Percentiles rank a stretch among this genome's conserved stretches.
Evolutionary conservation across 2,113 vertebrate species (phyloP).

Genomic region (Psilopogon haemacephalus): DNA sequence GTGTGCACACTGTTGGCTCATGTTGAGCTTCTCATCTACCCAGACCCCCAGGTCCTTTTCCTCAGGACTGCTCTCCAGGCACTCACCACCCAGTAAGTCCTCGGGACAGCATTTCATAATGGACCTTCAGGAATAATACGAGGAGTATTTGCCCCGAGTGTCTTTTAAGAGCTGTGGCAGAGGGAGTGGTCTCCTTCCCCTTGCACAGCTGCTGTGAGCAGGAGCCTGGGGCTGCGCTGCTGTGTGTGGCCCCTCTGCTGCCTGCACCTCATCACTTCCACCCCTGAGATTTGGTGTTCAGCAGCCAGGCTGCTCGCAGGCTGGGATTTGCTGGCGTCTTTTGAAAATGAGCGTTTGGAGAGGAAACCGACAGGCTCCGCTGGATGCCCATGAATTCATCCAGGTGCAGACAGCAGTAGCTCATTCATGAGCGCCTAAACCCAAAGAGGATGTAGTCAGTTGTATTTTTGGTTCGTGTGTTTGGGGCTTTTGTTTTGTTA

Average conservation of each 20-base stretch:
- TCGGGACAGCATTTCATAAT: neutral
- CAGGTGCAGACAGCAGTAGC: constrained; percentile 67
- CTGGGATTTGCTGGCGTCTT: neutral
- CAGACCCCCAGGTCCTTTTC: no score
- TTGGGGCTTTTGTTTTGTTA: no score
- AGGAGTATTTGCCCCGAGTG: neutral
- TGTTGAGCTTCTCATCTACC: no score
- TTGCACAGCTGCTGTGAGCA: accelerated
- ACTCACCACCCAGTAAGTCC: no score
- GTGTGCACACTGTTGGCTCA: no score
- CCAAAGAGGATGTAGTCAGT: constrained; percentile 33
- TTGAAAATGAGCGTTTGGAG: constrained; percentile 11
- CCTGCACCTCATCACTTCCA: neutral
- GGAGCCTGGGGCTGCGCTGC: accelerated
- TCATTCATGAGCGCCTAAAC: constrained; percentile 15
- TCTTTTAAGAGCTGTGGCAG: neutral
- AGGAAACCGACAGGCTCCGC: constrained; percentile 51
- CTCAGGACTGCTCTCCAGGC: no score
- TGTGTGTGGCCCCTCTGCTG: neutral
- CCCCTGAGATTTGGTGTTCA: neutral
- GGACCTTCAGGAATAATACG: neutral
- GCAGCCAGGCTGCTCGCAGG: accelerated
- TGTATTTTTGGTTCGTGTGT: neutral
- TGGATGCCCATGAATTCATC: constrained; percentile 72
- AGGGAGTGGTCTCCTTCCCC: neutral